Percentiles rank a stretch among this genome's conserved stretches.
phyloP scores from a whole-genome alignment of 1,140 invertebrate genomes.

The Nasonia giraulti region DNA sequence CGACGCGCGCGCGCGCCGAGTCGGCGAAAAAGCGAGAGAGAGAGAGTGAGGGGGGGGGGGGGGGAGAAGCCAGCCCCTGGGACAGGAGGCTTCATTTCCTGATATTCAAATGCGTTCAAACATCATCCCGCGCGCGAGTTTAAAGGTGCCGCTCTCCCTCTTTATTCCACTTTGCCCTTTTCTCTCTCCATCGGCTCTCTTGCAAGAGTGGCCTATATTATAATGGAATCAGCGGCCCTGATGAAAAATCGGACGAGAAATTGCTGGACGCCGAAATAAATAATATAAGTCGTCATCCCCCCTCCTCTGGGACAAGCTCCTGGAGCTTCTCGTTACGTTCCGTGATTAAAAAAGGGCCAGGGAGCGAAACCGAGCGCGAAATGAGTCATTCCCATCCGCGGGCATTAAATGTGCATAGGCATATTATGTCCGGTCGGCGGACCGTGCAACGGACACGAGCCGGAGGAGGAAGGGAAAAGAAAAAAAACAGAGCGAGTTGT shows the following conservation, averaged over 20 bases:
- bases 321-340: neutral
- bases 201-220: too few species aligned
- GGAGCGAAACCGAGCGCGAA: constrained; percentile 26
- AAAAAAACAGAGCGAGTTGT: neutral
- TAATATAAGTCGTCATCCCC: constrained; percentile 14
- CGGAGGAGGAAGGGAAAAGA: neutral
- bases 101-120: constrained; percentile 73
- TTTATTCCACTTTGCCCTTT: constrained; percentile 19
- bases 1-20: neutral
- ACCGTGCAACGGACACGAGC: too few species aligned
- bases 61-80: constrained; percentile 50
- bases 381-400: constrained; percentile 5
- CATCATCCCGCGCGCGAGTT: constrained; percentile 62
- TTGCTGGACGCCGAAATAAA: neutral
- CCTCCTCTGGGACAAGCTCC: neutral
- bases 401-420: constrained; percentile 11
- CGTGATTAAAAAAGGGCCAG: constrained; percentile 31
- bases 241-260: too few species aligned
- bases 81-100: constrained; percentile 71
- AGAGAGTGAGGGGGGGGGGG: too few species aligned
- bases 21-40: neutral
- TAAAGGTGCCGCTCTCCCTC: neutral
- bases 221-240: too few species aligned
- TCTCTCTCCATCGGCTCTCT: constrained; percentile 17
- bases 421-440: constrained; percentile 20